Evolutionary conservation across 1,140 invertebrate genomes (phyloP), one percentile per base, ranked within the genome.

Genomic region (Musca domestica): DNA sequence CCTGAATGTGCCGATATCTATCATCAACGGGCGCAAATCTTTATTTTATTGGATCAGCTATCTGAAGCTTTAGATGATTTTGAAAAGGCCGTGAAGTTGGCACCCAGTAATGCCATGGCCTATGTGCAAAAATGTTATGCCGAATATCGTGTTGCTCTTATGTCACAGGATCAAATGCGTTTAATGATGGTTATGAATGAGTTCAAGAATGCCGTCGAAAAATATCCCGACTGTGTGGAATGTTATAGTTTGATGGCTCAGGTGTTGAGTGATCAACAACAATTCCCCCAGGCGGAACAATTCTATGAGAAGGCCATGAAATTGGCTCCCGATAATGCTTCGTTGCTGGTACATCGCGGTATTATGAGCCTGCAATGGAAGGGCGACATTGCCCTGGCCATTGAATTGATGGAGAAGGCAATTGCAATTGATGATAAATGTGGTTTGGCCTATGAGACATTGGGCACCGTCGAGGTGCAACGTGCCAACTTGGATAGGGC

Each of bases 401-500:
- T 93, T 0, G 84, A 89, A 68, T 85, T 92, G 34, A 91, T 98
- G 34, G 88, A 91, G 48, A 88, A 92, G 83, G 94, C 93, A 3
- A 88, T 98, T 67, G 87, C 92, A 76, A 84, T 95, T 69, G 96
- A 98, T 85, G 87, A 92, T 23, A 94, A 93, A 82, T 97, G 95
- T 86, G 91, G 95, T 84, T 93, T 96, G 85, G 95, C 92, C 14
- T 97, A 95, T 83, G 95, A 98, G 85, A 96, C 95, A 25, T 84
- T 98, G 58, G 95, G 93, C 69, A 95, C 94, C 2, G 91, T 98
- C 71, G 93, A 96, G 88, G 91, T 96, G 70, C 95, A 97, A 84
- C 90, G 91, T 12, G 78, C 72, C 12, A 71, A 96, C 79, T 83
- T 98, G 65, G 84, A 88, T 63, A 85, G 89, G 75, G 95, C 95